Base-by-base conservation (phyloP, 2,888 invertebrate species). In the Brachyptera putata region DNA sequence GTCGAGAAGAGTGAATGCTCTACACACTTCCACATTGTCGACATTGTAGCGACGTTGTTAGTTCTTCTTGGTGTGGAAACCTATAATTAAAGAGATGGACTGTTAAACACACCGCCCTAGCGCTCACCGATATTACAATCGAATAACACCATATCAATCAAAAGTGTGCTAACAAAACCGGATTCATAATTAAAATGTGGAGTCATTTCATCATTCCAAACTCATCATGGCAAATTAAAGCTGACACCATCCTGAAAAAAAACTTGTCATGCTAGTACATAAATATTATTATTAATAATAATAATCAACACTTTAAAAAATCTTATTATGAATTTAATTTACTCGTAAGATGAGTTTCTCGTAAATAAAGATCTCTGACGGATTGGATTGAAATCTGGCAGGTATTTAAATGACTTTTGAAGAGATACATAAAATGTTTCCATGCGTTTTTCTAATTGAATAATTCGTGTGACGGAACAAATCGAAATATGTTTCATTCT, bases 171-270 rank as follows among this genome's bases (percentile, higher is more conserved):
- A 18, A 3, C 11, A 21, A 16, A 43, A 43, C 18, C 43, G 18
- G 43, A 21, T 11, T 21, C 18, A 43, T 21, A 21, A 18, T 14
- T 14, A 43, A 43, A 43, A 11, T 21, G 24, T 50, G 24, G 34
- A 48, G 46, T 25, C 26, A 37, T 58, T 57, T 57, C 57, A 57
- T 57, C 22, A 58, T 58, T 50, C 50, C 50, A 34, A 58, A 36
- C 36, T 58, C 58, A 58, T 25, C 16, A 50, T 36, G 9, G 49
- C 39, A 50, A 26, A 50, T 58, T 58, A 36, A 22, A 49, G 36
- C 50, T 50, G 58, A 58, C 58, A 58, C 50, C 25, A 37, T 24
- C n/a, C n/a, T 7, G 22, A 50, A 25, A 24, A 26, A 58, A 49
- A 43, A 43, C 16, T 16, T 18, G 43, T 43, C n/a, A 43, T 16